Conservation (phyloP, 2,113 vertebrate species). For the Phalacrocorax aristotelis region DNA sequence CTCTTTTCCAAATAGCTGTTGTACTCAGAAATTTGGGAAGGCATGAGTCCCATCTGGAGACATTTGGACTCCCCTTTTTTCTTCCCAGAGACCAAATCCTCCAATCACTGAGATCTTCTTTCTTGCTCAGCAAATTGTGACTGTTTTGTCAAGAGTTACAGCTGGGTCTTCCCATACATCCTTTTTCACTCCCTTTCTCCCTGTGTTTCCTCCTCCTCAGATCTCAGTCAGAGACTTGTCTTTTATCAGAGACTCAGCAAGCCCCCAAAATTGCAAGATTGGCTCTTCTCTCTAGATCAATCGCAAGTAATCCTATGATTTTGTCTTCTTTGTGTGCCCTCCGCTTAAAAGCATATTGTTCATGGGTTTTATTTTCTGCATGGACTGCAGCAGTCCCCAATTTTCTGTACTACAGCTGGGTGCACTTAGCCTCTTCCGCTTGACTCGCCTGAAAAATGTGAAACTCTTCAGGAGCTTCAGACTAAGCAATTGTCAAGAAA, state of each 20-base stretch:
- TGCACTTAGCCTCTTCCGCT: conserved; percentile 24
- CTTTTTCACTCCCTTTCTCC: neutral
- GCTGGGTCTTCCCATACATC: neutral
- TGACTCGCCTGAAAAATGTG: conserved; percentile 28
- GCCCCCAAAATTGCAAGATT: conserved; percentile 2
- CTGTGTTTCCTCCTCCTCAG: neutral
- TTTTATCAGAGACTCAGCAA: conserved; percentile 41
- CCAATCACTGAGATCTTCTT: neutral
- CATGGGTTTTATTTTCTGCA: neutral
- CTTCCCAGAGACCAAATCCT: neutral
- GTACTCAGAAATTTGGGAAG: neutral
- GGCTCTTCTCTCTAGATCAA: neutral
- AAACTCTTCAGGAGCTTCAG: conserved; percentile 23
- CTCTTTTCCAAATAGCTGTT: neutral
- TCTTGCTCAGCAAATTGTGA: neutral
- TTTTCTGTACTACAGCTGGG: conserved; percentile 29
- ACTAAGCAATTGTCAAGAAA: conserved; percentile 13
- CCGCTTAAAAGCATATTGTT: neutral
- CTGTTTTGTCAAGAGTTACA: neutral
- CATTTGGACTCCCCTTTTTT: neutral
- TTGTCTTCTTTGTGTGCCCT: conserved; percentile 8
- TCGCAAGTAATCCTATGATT: conserved; percentile 5
- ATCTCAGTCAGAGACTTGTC: neutral
- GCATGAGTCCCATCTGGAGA: fast-evolving
- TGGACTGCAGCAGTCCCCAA: neutral